phyloP scores from a whole-genome alignment of 2,113 vertebrate genomes.

The Labeo rohita region DNA sequence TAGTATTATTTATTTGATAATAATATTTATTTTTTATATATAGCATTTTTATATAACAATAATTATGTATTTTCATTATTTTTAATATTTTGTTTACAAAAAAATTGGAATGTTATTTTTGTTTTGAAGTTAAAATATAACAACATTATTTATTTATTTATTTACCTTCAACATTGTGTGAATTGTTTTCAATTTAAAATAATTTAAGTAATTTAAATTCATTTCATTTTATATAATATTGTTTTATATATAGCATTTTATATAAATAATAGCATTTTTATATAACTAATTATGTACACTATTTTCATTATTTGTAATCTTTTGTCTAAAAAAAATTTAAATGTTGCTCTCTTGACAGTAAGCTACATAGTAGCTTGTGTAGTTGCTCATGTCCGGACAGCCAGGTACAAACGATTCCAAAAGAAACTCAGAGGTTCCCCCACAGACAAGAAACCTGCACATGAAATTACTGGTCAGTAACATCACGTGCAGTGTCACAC shows the following conservation, averaged over 20 bases:
- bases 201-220: no score
- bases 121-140: neutral
- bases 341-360: slow-evolving; percentile 71
- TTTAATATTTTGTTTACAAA: neutral
- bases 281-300: neutral
- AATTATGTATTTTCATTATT: neutral
- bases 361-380: slow-evolving; percentile 83
- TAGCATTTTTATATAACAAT: neutral
- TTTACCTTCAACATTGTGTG: no score
- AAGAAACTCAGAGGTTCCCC: slow-evolving; percentile 66
- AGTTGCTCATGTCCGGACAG: slow-evolving; percentile 79
- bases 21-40: neutral
- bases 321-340: neutral
- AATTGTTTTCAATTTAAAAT: no score
- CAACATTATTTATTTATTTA: neutral
- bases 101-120: neutral
- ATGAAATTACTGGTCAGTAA: slow-evolving; percentile 77
- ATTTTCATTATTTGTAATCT: neutral
- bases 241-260: neutral
- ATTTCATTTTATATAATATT: neutral
- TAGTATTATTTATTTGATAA: neutral
- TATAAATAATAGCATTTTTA: neutral
- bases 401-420: slow-evolving; percentile 83
- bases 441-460: slow-evolving; percentile 62
- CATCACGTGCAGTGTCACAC: neutral